phyloP scores from a whole-genome alignment of 2,113 vertebrate genomes.

The Maccullochella peelii region DNA sequence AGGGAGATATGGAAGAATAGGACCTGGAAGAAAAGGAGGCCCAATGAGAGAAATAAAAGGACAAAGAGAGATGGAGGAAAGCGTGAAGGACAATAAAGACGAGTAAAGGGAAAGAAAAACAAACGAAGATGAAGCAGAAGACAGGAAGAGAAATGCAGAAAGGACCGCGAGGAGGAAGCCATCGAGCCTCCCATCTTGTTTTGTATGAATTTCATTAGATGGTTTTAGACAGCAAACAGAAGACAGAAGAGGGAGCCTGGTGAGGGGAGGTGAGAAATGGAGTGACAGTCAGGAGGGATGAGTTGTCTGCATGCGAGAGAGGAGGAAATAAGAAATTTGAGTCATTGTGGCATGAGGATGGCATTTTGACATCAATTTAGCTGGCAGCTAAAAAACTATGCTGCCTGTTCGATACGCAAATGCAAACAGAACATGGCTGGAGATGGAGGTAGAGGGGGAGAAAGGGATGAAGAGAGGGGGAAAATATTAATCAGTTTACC shows the following conservation, averaged over 20 bases:
- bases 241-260: not conserved
- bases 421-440: conserved; percentile 33
- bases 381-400: conserved; percentile 31
- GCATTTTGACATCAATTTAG: conserved; percentile 75
- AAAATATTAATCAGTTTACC: conserved; percentile 16
- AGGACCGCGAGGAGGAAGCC: conserved; percentile 10
- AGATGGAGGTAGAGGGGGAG: not conserved
- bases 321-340: conserved; percentile 58
- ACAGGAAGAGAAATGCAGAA: not conserved
- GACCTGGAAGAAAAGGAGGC: conserved; percentile 1
- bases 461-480: not conserved
- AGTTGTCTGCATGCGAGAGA: conserved; percentile 12
- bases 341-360: conserved; percentile 64
- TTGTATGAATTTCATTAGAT: conserved; percentile 71
- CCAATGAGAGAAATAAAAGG: not conserved
- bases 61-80: conserved; percentile 10
- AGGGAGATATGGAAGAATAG: conserved; percentile 16
- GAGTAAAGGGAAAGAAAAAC: conserved; percentile 40
- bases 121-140: conserved; percentile 33
- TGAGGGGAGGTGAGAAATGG: conserved; percentile 25
- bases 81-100: conserved; percentile 44
- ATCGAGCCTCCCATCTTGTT: conserved; percentile 44
- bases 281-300: conserved; percentile 28
- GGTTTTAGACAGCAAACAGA: conserved; percentile 63
- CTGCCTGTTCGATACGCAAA: conserved; percentile 21